Evolutionary conservation across 2,113 vertebrate genomes (phyloP).

Genomic region (Alces alces): DNA sequence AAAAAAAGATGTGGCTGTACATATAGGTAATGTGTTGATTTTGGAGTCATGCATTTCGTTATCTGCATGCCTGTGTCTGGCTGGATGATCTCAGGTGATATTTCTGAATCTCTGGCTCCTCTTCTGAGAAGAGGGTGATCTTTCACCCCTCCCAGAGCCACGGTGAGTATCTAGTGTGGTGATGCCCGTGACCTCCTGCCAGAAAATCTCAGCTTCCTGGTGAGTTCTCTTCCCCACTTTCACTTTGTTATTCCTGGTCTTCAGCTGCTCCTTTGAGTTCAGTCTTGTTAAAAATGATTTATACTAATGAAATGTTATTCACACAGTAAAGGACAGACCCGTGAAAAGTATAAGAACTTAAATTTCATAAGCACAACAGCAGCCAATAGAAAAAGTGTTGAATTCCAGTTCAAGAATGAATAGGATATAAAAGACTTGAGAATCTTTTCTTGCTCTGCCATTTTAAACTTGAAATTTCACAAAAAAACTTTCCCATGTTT

Average conservation of each 20-base stretch:
- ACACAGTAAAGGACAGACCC: background rate
- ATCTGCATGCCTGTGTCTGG: rapidly evolving
- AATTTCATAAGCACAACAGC: background rate
- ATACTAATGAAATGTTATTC: background rate
- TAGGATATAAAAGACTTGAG: background rate
- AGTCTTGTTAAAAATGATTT: background rate
- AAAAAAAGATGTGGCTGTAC: background rate
- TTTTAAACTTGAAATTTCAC: background rate
- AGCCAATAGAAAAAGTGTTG: background rate
- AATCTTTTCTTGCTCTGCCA: background rate
- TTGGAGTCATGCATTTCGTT: background rate
- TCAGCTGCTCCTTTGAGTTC: background rate
- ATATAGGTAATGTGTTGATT: background rate
- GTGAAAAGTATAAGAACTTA: background rate
- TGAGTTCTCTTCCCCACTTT: background rate
- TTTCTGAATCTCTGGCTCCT: background rate
- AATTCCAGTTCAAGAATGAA: background rate
- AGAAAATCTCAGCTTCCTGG: background rate
- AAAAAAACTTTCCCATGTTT: background rate
- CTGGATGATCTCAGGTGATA: background rate
- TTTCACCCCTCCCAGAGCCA: background rate
- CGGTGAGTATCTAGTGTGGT: rapidly evolving
- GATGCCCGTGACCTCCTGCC: rapidly evolving
- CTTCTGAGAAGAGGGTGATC: background rate
- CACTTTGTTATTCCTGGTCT: background rate